Percentiles rank a stretch among this genome's conserved stretches.
Evolutionary conservation across 53 echinoderm and acorn worm species (phyloP).

Genomic region (Luidia sarsii): DNA sequence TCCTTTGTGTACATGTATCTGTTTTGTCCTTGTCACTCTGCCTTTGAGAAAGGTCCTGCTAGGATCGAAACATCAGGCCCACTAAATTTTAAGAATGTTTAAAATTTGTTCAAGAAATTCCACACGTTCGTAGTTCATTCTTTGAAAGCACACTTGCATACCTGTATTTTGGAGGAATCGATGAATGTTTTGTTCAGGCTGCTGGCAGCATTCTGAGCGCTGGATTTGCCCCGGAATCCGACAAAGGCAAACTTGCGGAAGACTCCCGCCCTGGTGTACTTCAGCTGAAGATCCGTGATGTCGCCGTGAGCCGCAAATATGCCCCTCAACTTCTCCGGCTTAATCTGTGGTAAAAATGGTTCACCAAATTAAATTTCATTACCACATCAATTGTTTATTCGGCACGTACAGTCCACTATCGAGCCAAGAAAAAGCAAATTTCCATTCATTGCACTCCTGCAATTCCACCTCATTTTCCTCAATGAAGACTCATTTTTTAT

Average conservation of each 20-base stretch:
- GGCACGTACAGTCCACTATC: too few relatives aligned
- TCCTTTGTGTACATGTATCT: too few relatives aligned
- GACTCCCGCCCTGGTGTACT: slow-evolving; percentile 84
- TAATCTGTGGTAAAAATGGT: slow-evolving; percentile 70
- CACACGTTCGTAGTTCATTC: background rate
- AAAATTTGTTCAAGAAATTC: background rate
- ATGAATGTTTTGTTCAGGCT: slow-evolving; percentile 83
- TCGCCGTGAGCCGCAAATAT: slow-evolving; percentile 84
- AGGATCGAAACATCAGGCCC: too few relatives aligned
- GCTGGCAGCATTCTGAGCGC: slow-evolving; percentile 65
- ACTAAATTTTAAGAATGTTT: too few relatives aligned
- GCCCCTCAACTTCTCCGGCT: slow-evolving; percentile 69
- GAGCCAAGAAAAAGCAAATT: too few relatives aligned
- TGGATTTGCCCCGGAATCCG: slow-evolving; percentile 74
- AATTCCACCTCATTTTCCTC: too few relatives aligned
- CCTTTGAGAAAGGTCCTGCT: too few relatives aligned
- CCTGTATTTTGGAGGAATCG: slow-evolving; percentile 88
- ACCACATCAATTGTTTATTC: too few relatives aligned
- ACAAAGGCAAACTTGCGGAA: slow-evolving; percentile 93
- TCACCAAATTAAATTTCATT: too few relatives aligned
- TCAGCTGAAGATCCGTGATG: slow-evolving; percentile 88
- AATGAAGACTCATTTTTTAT: too few relatives aligned
- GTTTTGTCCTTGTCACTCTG: too few relatives aligned
- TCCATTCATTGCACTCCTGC: too few relatives aligned
- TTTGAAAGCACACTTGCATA: slow-evolving; percentile 31